Percentiles rank a stretch among this genome's conserved stretches.
These are phyloP conservation scores for Apteryx mantelli DNA, from an alignment of 2,113 vertebrate genomes.

Conservation along the genomic window DNA sequence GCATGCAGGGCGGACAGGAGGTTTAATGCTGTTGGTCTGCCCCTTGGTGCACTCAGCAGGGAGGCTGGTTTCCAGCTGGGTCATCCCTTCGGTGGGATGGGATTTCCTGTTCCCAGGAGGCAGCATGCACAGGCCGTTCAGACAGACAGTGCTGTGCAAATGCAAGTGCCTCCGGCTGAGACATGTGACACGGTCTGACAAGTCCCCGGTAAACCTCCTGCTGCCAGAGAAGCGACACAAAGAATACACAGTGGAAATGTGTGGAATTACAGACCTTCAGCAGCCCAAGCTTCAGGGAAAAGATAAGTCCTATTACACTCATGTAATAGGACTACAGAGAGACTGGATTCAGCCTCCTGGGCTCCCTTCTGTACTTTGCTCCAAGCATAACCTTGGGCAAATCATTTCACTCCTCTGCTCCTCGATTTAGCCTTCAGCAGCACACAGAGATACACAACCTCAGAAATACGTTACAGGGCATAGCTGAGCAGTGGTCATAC, in stretches of 20 bases:
- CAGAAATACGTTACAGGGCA: neutral
- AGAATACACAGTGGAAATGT: neutral
- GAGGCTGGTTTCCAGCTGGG: neutral
- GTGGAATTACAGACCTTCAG: neutral
- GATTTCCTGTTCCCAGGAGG: neutral
- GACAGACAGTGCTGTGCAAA: neutral
- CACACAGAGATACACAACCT: fast-evolving
- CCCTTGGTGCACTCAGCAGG: neutral
- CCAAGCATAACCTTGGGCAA: neutral
- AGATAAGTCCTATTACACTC: neutral
- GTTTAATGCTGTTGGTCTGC: neutral
- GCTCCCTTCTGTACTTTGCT: neutral
- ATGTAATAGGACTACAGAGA: neutral
- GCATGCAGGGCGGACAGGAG: neutral
- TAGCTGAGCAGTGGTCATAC: neutral
- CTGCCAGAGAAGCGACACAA: neutral
- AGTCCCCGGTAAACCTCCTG: neutral
- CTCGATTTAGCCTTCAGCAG: neutral
- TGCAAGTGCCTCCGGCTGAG: neutral
- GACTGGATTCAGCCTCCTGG: neutral
- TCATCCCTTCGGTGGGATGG: neutral
- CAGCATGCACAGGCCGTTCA: fast-evolving
- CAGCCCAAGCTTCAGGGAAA: neutral
- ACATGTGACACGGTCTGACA: neutral
- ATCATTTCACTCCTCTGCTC: neutral